phyloP scores from a whole-genome alignment of 1,140 invertebrate species.

The Meloidogyne floridensis region DNA sequence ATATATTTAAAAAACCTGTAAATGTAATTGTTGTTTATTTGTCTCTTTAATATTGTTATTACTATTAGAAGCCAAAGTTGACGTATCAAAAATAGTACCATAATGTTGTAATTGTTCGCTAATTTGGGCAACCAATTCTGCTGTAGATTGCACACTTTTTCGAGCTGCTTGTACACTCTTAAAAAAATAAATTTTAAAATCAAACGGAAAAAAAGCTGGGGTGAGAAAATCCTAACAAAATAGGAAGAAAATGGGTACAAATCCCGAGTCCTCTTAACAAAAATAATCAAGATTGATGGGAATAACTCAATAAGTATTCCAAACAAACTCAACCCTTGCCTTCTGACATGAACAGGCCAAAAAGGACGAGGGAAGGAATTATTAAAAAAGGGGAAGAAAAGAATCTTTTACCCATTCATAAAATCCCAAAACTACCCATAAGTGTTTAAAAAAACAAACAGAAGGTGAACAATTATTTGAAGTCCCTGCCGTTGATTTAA shows the following conservation, averaged over 20 bases:
- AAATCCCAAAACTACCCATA: not conserved
- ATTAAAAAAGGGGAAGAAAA: not conserved
- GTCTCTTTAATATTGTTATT: not conserved
- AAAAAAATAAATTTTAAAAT: not conserved
- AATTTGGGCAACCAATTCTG: conserved; percentile 45
- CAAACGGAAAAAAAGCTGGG: not conserved
- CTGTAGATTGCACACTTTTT: conserved; percentile 51
- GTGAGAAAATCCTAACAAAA: no score
- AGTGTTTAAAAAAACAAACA: not conserved
- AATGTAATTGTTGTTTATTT: not conserved
- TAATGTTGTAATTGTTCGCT: conserved; percentile 30
- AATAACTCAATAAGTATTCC: no score
- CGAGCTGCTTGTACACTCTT: conserved; percentile 38
- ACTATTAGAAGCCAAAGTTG: not conserved
- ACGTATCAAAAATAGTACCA: conserved; percentile 24
- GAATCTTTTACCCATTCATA: not conserved
- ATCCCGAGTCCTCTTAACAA: no score
- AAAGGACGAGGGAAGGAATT: not conserved
- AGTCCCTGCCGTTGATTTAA: not conserved
- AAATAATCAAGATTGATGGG: no score
- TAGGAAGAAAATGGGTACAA: no score
- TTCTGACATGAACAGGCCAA: no score
- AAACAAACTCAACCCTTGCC: no score
- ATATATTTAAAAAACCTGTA: not conserved
- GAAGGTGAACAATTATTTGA: conserved; percentile 4